Evolutionary conservation across 2,113 vertebrate species (phyloP).

Genomic region (Clarias batrachus): DNA sequence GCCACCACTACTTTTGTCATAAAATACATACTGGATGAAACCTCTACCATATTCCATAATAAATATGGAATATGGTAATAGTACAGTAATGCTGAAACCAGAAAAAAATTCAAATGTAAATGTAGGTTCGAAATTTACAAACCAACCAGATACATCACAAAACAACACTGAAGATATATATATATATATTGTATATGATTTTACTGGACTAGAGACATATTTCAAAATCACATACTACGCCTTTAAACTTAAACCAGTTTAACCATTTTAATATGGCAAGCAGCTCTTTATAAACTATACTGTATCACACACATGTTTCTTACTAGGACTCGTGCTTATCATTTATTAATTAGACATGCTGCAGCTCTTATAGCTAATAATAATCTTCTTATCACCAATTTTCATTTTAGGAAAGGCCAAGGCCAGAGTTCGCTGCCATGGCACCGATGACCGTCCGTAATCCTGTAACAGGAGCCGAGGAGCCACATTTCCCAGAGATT

Average conservation of each 20-base stretch:
- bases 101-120: not conserved
- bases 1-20: not conserved
- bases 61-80: not conserved
- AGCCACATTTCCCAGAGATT: slow-evolving; percentile 74
- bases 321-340: not conserved
- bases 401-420: slow-evolving; percentile 68
- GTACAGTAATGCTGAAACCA: not conserved
- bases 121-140: not conserved
- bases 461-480: slow-evolving; percentile 76
- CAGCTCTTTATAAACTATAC: not conserved
- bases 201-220: not conserved
- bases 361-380: not conserved
- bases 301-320: not conserved
- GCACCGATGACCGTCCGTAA: slow-evolving; percentile 73
- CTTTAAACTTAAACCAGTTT: not conserved
- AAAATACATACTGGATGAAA: not conserved
- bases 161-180: not conserved
- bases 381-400: not conserved
- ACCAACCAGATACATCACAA: not conserved
- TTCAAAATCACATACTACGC: not conserved
- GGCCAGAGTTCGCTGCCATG: slow-evolving; percentile 75
- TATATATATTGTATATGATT: too few species aligned
- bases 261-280: not conserved
- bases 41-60: not conserved
- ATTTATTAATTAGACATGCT: not conserved